A percentile compares a stretch with the other conserved stretches of the same genome.
These are phyloP conservation scores for Plectus sambesii DNA, from an alignment of 1,140 invertebrate genomes.

Conservation along the genomic window DNA sequence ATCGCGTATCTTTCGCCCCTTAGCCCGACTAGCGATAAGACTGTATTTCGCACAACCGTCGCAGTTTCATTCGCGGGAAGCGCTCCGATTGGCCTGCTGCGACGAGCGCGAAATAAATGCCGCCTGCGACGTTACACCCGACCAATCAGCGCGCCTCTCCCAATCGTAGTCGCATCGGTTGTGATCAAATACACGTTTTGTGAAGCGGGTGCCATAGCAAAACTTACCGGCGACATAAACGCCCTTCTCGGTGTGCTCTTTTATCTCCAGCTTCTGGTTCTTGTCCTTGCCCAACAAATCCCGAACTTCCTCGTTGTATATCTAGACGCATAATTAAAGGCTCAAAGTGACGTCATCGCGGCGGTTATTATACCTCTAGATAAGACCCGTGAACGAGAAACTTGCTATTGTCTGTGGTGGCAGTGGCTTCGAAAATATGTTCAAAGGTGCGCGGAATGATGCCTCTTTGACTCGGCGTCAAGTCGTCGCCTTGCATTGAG, in stretches of 20 bases:
- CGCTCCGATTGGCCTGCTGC: not conserved
- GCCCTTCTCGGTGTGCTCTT: conserved; percentile 66
- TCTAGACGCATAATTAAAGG: conserved; percentile 44
- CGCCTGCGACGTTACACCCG: no score
- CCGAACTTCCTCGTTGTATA: conserved; percentile 70
- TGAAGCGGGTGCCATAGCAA: not conserved
- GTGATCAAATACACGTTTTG: not conserved
- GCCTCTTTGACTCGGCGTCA: conserved; percentile 55
- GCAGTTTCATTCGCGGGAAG: not conserved
- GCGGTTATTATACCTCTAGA: conserved; percentile 55
- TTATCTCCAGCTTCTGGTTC: conserved; percentile 61
- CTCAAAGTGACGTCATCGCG: not conserved
- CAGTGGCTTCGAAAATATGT: conserved; percentile 80
- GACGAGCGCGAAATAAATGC: not conserved
- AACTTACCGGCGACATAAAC: conserved; percentile 62
- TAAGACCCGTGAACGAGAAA: conserved; percentile 80
- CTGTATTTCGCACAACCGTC: no score
- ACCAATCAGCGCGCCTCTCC: no score
- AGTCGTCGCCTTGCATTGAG: conserved; percentile 55
- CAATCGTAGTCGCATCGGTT: no score
- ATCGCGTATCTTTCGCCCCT: no score
- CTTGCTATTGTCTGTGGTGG: conserved; percentile 64
- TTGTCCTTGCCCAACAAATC: conserved; percentile 68
- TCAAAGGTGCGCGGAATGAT: conserved; percentile 76
- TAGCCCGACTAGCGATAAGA: no score